These are phyloP conservation scores for Hoplostethus mediterraneus DNA, from an alignment of 2,797 vertebrate species.

Conservation along the genomic window DNA sequence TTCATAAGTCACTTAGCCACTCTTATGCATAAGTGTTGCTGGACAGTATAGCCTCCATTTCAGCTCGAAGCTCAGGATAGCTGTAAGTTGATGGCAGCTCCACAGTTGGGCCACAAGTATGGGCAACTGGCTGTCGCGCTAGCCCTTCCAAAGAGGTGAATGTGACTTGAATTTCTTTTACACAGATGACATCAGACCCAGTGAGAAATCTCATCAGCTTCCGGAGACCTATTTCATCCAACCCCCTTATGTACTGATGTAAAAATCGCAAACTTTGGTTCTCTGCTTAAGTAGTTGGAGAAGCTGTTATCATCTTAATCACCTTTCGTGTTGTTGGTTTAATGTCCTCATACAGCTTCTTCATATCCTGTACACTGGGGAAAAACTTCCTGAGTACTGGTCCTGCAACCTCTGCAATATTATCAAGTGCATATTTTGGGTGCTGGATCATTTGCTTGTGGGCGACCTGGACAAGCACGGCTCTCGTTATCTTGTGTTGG, in stretches of 20 bases:
- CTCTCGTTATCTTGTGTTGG: constrained; percentile 36
- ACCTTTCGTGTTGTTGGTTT: constrained; percentile 48
- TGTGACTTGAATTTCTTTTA: constrained; percentile 43
- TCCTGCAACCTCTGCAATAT: constrained; percentile 32
- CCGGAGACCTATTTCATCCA: constrained; percentile 41
- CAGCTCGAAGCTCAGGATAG: constrained; percentile 45
- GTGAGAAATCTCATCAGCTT: constrained; percentile 38
- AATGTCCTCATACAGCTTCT: constrained; percentile 41
- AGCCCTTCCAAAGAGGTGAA: constrained; percentile 47
- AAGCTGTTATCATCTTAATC: constrained; percentile 35
- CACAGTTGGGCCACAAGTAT: constrained; percentile 45
- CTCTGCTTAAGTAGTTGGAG: constrained; percentile 30
- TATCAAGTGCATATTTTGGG: constrained; percentile 51
- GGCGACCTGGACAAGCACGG: constrained; percentile 34
- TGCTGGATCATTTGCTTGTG: constrained; percentile 56
- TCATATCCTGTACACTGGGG: constrained; percentile 20
- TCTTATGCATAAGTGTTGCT: neutral
- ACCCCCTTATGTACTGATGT: constrained; percentile 44
- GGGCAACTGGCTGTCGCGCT: constrained; percentile 21
- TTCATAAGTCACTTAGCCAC: neutral
- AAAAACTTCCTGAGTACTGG: constrained; percentile 17
- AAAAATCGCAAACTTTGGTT: constrained; percentile 40
- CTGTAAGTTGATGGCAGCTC: constrained; percentile 45
- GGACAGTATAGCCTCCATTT: constrained; percentile 47
- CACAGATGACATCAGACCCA: constrained; percentile 45